A percentile compares a stretch with the other conserved stretches of the same genome.
These are phyloP conservation scores for Silurus glanis DNA, from an alignment of 2,113 vertebrate species.

Conservation along the genomic window DNA sequence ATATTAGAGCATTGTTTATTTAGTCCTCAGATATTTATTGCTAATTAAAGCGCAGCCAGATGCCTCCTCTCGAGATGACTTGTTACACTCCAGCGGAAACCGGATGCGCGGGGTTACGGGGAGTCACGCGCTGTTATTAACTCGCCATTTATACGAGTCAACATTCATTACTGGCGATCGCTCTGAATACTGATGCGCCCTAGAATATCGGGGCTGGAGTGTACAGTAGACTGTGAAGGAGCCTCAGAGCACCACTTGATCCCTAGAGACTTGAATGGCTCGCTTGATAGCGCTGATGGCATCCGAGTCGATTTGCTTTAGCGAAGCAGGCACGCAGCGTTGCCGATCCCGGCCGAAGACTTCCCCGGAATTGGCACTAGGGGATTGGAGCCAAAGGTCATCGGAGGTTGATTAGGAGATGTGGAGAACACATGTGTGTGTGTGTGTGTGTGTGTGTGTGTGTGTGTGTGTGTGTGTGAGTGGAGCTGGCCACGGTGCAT, in stretches of 20 bases:
- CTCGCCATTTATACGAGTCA: slow-evolving; percentile 36
- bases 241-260: slow-evolving; percentile 11
- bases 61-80: slow-evolving; percentile 42
- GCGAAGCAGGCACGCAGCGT: background rate
- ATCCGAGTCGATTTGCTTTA: background rate
- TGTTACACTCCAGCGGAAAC: slow-evolving; percentile 22
- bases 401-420: slow-evolving; percentile 26
- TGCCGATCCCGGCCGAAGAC: background rate
- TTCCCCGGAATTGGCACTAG: background rate
- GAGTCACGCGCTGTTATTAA: slow-evolving; percentile 29
- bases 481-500: background rate
- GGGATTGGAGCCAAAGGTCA: slow-evolving; percentile 24
- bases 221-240: background rate
- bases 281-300: background rate
- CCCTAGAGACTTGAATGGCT: background rate
- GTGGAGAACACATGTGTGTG: background rate
- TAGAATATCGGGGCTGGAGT: background rate
- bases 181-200: slow-evolving; percentile 8
- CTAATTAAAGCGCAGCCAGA: slow-evolving; percentile 50
- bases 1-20: slow-evolving; percentile 39
- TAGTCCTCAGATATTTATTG: slow-evolving; percentile 40
- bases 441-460: background rate
- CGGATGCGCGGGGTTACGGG: slow-evolving; percentile 15
- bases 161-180: slow-evolving; percentile 18
- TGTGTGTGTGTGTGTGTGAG: background rate